phyloP scores from a whole-genome alignment of 2,888 invertebrate genomes.

The Cheilosia variabilis region DNA sequence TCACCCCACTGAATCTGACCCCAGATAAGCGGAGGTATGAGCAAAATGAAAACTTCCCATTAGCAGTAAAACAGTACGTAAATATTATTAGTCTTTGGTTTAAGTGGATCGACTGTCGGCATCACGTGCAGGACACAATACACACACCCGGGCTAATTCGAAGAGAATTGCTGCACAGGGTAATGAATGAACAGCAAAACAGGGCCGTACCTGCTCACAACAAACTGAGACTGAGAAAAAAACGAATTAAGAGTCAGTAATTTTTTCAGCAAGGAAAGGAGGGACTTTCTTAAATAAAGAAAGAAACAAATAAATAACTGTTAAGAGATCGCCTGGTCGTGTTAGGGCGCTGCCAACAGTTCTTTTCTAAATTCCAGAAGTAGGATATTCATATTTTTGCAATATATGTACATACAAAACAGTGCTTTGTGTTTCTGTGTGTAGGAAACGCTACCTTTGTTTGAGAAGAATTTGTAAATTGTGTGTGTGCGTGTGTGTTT shows the following conservation, averaged over 20 bases:
- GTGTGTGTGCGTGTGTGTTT: constrained; percentile 1
- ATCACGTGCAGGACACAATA: background rate
- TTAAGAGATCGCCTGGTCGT: background rate
- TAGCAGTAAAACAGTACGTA: background rate
- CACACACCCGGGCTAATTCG: background rate
- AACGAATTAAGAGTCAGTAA: no score
- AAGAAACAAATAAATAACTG: no score
- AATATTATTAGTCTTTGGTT: background rate
- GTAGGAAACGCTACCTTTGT: constrained; percentile 50
- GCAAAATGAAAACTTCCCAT: no score
- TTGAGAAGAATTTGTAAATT: constrained; percentile 28
- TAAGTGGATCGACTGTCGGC: background rate
- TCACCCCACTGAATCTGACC: no score
- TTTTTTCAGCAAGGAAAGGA: no score
- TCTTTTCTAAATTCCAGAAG: background rate
- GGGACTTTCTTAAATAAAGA: background rate
- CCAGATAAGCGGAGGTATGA: no score
- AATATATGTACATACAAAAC: constrained; percentile 27
- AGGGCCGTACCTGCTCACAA: background rate
- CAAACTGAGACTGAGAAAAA: background rate
- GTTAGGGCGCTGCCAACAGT: constrained; percentile 23
- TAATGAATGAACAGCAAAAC: no score
- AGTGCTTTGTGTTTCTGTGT: constrained; percentile 23
- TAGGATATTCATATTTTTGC: constrained; percentile 17
- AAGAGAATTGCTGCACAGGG: no score